A percentile compares a stretch with the other conserved stretches of the same genome.
Evolutionary conservation across 1,140 invertebrate species (phyloP).

Genomic region (Acromyrmex heyeri): DNA sequence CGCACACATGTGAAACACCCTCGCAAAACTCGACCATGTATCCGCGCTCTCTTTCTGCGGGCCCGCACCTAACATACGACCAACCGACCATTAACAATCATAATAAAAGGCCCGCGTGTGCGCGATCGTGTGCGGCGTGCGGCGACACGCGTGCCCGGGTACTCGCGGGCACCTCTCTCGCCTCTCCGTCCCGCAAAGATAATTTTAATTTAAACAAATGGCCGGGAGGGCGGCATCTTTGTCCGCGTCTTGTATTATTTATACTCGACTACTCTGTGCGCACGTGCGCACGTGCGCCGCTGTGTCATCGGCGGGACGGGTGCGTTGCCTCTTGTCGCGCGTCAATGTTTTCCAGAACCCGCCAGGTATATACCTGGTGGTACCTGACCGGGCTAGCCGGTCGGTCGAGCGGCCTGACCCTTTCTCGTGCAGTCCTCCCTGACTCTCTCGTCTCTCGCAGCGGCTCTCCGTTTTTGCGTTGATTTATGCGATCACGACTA

Average conservation of each 20-base stretch:
- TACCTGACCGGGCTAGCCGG: conserved; percentile 56
- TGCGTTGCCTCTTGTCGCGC: conserved; percentile 82
- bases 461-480: conserved; percentile 70
- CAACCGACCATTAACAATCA: conserved; percentile 83
- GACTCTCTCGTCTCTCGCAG: conserved; percentile 15
- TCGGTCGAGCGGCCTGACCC: conserved; percentile 37
- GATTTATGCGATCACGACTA: conserved; percentile 77
- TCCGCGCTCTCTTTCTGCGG: conserved; percentile 48
- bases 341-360: conserved; percentile 83
- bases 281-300: conserved; percentile 86
- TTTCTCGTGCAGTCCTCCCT: conserved; percentile 43
- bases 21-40: conserved; percentile 36
- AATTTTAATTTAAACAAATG: conserved; percentile 88
- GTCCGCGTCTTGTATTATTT: conserved; percentile 86
- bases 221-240: conserved; percentile 86
- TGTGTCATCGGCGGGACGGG: conserved; percentile 85
- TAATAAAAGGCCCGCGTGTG: conserved; percentile 82
- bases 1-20: not conserved
- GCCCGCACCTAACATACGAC: conserved; percentile 72
- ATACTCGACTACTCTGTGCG: conserved; percentile 83
- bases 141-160: conserved; percentile 76
- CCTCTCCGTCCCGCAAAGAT: conserved; percentile 72
- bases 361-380: conserved; percentile 75
- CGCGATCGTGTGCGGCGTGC: conserved; percentile 56
- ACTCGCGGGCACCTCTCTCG: conserved; percentile 34